phyloP scores from a whole-genome alignment of 2,888 invertebrate genomes.

The Monochamus alternatus region DNA sequence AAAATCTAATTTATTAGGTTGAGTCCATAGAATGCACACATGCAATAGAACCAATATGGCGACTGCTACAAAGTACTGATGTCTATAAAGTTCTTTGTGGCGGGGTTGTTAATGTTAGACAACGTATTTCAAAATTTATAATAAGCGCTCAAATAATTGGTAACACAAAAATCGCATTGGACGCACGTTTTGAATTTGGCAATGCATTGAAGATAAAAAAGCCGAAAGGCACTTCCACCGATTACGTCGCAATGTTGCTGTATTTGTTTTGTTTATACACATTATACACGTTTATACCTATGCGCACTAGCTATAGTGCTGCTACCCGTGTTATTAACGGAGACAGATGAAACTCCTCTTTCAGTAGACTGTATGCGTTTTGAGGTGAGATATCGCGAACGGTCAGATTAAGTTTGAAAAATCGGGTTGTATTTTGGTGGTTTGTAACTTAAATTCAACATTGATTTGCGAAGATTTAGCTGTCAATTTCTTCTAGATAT shows the following conservation, averaged over 20 bases:
- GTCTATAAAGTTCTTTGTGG: too few relatives aligned
- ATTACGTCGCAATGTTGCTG: too few relatives aligned
- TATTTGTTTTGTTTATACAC: too few relatives aligned
- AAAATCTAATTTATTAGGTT: too few relatives aligned
- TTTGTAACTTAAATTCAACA: constrained; percentile 55
- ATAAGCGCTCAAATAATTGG: too few relatives aligned
- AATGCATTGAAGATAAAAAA: too few relatives aligned
- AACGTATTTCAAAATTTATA: too few relatives aligned
- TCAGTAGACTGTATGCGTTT: constrained; percentile 49
- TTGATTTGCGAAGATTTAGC: constrained; percentile 61
- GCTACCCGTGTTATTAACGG: constrained; percentile 50
- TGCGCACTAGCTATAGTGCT: constrained; percentile 49
- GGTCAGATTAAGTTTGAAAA: constrained; percentile 62
- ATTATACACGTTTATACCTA: constrained; percentile 11
- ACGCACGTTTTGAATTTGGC: background rate
- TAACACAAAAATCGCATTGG: background rate
- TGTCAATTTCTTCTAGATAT: constrained; percentile 55
- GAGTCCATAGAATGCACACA: too few relatives aligned
- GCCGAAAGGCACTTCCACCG: too few relatives aligned
- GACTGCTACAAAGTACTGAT: too few relatives aligned
- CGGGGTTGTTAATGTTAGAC: too few relatives aligned
- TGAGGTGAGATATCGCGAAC: constrained; percentile 41
- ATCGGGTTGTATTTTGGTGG: constrained; percentile 60
- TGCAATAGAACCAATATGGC: too few relatives aligned
- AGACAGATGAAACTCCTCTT: constrained; percentile 42